Evolutionary conservation across 2,888 invertebrate species (phyloP), one percentile per base, ranked within the genome.

Genomic region (Tridacna gigas): DNA sequence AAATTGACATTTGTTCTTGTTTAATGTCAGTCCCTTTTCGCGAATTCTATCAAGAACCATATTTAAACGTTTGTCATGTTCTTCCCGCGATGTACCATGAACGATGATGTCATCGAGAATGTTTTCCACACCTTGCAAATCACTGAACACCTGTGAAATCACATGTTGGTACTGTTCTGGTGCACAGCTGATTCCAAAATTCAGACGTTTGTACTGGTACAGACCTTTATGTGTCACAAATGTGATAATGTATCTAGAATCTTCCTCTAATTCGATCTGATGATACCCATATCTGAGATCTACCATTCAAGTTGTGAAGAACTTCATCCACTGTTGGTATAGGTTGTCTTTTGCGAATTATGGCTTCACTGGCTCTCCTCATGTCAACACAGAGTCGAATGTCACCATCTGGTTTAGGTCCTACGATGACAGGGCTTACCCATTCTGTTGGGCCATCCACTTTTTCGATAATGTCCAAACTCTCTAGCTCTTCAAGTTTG

Each of bases 1-100:
- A 69, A 90, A 88, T 78, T 86, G 28, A 78, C 88, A 89, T 74
- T 90, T 90, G 0, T 83, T 79, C 25, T n/a, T 22, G 67, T 87
- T 88, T n/a, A 90, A 28, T 2, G 84, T 90, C 9, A 90, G 37
- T 22, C 83, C 80, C 25, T 81, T 79, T 22, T 79, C 80, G 51
- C 65, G 22, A 12, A 90, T 20, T 25, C 71, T 65, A 25, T 86
- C 60, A 63, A 91, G 66, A 15, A 80, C 71, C n/a, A 65, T 66
- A 11, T 77, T 12, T n/a, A 90, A 47, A 63, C 83, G 26, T 28
- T 48, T 13, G 47, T 85, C 80, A 73, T 88, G 89, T 26, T 90
- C 86, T 63, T 84, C 65, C 5, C 71, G 18, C 26, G 56, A 74
- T 48, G 37, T 37, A 3, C 87, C 87, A 84, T 88, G 86, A 13